These are phyloP conservation scores for Hippasteria phrygiana DNA, from an alignment of 53 echinoderm and acorn worm genomes.

Conservation along the genomic window DNA sequence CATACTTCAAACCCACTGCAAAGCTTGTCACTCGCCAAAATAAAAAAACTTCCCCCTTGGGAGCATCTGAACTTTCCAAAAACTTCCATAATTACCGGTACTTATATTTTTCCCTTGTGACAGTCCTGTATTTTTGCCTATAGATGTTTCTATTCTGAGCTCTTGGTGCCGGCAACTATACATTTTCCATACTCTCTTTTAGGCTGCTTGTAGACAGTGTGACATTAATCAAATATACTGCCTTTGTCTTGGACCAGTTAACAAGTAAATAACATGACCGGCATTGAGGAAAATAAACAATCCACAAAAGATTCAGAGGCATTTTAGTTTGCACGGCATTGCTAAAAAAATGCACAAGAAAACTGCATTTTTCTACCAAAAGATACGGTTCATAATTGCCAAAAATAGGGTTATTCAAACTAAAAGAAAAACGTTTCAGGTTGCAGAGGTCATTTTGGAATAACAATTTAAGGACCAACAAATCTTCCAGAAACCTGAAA, in stretches of 20 bases:
- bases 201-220: no score
- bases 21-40: slow-evolving; percentile 11
- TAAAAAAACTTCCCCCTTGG: not conserved
- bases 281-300: not conserved
- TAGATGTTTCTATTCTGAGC: not conserved
- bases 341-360: no score
- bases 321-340: no score
- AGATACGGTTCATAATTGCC: no score
- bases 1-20: not conserved
- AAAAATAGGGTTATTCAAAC: no score
- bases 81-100: not conserved
- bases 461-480: no score
- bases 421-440: no score
- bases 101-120: not conserved
- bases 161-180: not conserved
- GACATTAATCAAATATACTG: not conserved
- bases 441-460: no score
- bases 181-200: no score
- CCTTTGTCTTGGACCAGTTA: not conserved
- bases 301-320: no score
- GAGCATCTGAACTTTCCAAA: slow-evolving; percentile 22
- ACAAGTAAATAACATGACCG: not conserved
- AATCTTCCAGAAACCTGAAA: no score
- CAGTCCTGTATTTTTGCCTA: not conserved
- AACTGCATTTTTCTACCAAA: no score